These are phyloP conservation scores for Neria commutata DNA, from an alignment of 2,888 invertebrate species.

Conservation along the genomic window DNA sequence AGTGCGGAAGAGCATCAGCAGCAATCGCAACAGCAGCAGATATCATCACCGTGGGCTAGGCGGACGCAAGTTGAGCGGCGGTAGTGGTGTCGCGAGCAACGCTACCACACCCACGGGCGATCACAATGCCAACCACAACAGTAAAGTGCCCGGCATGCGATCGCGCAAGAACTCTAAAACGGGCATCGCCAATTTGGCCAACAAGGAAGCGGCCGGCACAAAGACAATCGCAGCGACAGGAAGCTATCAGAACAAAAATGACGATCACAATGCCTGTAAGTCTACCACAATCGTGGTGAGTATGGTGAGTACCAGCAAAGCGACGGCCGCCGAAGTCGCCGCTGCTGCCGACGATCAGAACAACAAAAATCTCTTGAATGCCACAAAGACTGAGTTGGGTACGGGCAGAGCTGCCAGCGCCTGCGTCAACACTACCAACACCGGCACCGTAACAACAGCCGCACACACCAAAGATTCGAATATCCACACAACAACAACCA, in stretches of 20 bases:
- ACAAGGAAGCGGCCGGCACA: constrained; percentile 15
- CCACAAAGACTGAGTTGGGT: constrained; percentile 50
- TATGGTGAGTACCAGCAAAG: constrained; percentile 49
- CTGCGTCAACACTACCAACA: not conserved
- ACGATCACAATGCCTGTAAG: constrained; percentile 33
- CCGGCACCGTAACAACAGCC: not conserved
- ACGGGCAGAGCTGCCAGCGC: constrained; percentile 14
- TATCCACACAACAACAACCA: constrained; percentile 3
- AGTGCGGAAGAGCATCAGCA: constrained; percentile 54
- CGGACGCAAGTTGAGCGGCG: constrained; percentile 28
- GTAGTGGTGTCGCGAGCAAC: too few species aligned
- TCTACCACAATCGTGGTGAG: constrained; percentile 58
- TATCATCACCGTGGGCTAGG: constrained; percentile 44
- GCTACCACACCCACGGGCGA: constrained; percentile 39
- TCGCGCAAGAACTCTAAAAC: constrained; percentile 57
- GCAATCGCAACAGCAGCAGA: constrained; percentile 46
- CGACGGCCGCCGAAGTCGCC: constrained; percentile 11
- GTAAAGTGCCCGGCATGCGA: constrained; percentile 41
- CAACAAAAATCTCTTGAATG: constrained; percentile 52
- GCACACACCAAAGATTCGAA: constrained; percentile 25
- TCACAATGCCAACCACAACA: constrained; percentile 46
- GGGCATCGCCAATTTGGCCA: constrained; percentile 41
- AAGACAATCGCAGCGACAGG: constrained; percentile 3
- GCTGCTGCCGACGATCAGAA: constrained; percentile 46
- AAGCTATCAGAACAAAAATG: constrained; percentile 24